Percentiles rank a stretch among this genome's conserved stretches.
Conservation (phyloP, 2,888 invertebrate genomes). For the Ligdia adustata region DNA sequence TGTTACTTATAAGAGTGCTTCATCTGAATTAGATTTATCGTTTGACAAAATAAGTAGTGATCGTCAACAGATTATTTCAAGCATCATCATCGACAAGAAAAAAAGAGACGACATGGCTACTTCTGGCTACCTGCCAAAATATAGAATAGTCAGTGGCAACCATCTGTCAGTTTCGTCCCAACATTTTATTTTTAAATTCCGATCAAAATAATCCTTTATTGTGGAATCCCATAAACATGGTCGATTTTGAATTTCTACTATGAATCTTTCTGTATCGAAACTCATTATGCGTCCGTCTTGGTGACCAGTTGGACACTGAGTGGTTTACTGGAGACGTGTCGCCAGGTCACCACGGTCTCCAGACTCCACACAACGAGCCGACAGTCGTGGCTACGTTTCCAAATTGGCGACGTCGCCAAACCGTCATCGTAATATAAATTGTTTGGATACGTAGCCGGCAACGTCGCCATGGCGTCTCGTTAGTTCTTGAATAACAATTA, state of each 20-base stretch:
- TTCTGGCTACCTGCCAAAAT: too few relatives aligned
- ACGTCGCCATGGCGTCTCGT: slow-evolving; percentile 22
- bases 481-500: too few relatives aligned
- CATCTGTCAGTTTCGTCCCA: not conserved
- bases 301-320: not conserved
- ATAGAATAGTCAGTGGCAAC: too few relatives aligned
- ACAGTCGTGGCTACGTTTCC: slow-evolving; percentile 18
- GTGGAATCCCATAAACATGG: not conserved
- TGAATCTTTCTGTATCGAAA: not conserved
- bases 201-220: too few relatives aligned
- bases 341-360: not conserved
- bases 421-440: slow-evolving; percentile 22
- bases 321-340: not conserved
- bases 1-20: too few relatives aligned
- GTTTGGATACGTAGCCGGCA: slow-evolving; percentile 19
- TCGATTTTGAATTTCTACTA: not conserved
- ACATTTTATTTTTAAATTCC: not conserved
- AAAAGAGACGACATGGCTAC: too few relatives aligned
- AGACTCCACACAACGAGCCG: slow-evolving; percentile 6
- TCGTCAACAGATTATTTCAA: too few relatives aligned
- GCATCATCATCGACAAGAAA: too few relatives aligned
- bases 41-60: too few relatives aligned
- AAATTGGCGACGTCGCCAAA: slow-evolving; percentile 26
- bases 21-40: too few relatives aligned
- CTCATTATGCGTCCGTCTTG: slow-evolving; percentile 1